Base-by-base conservation (phyloP, 2,888 invertebrate genomes). In the Drosophila pseudotalamancana region DNA sequence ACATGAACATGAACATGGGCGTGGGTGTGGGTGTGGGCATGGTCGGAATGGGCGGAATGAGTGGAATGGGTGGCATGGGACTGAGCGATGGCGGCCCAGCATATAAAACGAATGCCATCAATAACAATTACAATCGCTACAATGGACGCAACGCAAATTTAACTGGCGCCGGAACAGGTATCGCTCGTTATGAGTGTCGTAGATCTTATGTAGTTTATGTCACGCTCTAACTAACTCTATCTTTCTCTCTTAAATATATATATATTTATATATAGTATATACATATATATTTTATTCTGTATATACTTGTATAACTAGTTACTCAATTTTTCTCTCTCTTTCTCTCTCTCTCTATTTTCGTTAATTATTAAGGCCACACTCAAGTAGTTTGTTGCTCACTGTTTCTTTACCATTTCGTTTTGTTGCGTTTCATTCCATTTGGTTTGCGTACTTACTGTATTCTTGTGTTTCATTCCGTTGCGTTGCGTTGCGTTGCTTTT, bases 41-140 rank as follows among this genome's bases (percentile, higher is more conserved):
- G 51, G 40, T 53, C 56, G 60, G 46, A 18, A 43, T 57, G 64
- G 43, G 55, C 32, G 18, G 55, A 27, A 48, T 60, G 66, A 5
- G 9, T 12, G 32, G 31, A 2, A 54, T 59, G 48, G 14, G 32
- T 54, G 59, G 50, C 21, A 53, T 54, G 64, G 48, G 60, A 64
- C 55, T 56, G 61, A 34, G 53, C 60, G 80, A 73, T 49, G 77
- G 77, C 54, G 69, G 59, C 51, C 77, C 84, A 46, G 74, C 74
- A 49, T 89, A 89, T 68, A 89, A 90, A 77, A 89, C 90, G 72
- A 91, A 90, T 73, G 89, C 88, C 72, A 85, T 90, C 75, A 91
- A 90, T 83, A 91, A 90, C 83, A 91, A 90, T 87, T 91, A 91
- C n/a, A n/a, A n/a, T 81, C 90, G 91, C 77, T 91, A 89, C 88